Base-by-base conservation (phyloP, 1,140 invertebrate genomes). In the Calephelis nemesis region DNA sequence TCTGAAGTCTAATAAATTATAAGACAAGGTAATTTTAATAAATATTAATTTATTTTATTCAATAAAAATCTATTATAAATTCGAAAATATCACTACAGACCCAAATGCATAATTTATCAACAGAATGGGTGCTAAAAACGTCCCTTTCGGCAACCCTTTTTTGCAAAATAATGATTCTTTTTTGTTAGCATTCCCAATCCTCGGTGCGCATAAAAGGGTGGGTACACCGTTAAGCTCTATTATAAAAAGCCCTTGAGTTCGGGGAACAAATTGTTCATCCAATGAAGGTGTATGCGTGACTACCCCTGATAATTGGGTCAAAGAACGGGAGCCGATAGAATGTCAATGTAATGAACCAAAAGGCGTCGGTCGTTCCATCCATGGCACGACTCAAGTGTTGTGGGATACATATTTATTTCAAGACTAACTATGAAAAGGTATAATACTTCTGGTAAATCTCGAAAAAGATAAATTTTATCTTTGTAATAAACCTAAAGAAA, bases 281-380 rank as follows among this genome's bases (percentile, higher is more conserved):
- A 48, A 15, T 60, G 52, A 60, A 70, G 65, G 65, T 66, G 65
- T 65, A 65, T 60, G 64, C 69, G 64, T 66, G 69, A 66, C 69
- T 70, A 63, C 69, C 69, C 69, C 64, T 66, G 50, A 62, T 70
- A 70, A 70, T 70, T 70, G 69, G 69, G 69, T 70, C 69, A 66
- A 15, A 50, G 52, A 60, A 67, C 65, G 52, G 54, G 54, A 58
- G 54, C 54, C 54, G 54, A 58, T 58, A 58, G 54, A 58, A 58
- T 58, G 54, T 58, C 54, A 58, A 58, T 58, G 54, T 58, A 58
- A 58, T 58, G 54, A 11, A 58, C 54, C 54, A 58, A 58, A 58
- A 60, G 58, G 58, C 58, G 30, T 42, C 30, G 39, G 58, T 60
- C 58, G 58, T 10, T 40, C 58, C 12, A 60, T 60, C 58, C 12